Conservation (phyloP, 53 echinoderm and acorn worm genomes). For the Echinarachnius parma region DNA sequence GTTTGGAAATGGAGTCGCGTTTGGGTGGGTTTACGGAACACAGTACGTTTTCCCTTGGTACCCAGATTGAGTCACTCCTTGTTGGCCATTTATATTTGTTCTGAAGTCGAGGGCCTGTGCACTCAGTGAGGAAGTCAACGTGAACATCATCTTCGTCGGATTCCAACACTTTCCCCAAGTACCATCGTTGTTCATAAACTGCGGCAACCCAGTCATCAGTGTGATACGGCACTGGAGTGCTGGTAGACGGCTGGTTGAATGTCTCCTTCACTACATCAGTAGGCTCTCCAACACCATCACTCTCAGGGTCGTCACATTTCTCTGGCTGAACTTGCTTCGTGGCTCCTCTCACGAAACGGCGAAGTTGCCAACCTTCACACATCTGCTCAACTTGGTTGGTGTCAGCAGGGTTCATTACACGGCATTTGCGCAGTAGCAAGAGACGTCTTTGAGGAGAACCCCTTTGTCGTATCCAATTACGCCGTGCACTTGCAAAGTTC, state of each 20-base stretch:
- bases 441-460: slow-evolving; percentile 28
- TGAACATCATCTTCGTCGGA: slow-evolving; percentile 8
- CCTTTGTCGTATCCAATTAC: slow-evolving; percentile 37
- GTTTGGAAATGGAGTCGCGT: not conserved
- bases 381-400: not conserved
- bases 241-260: not conserved
- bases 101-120: not conserved
- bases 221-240: not conserved
- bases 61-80: not conserved
- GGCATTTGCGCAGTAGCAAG: slow-evolving; percentile 48
- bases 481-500: slow-evolving; percentile 35
- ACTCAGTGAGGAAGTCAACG: slow-evolving; percentile 13
- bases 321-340: not conserved
- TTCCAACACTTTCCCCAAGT: slow-evolving; percentile 11
- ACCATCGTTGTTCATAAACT: slow-evolving; percentile 29
- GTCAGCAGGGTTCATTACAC: slow-evolving; percentile 6
- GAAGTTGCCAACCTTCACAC: slow-evolving; percentile 45
- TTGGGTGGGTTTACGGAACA: not conserved
- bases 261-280: not conserved
- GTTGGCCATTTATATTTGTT: not conserved
- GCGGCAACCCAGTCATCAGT: slow-evolving; percentile 36
- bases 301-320: not conserved
- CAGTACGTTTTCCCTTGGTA: not conserved
- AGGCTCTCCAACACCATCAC: not conserved
- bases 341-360: not conserved